phyloP scores from a whole-genome alignment of 2,113 vertebrate species.

The Nesoenas mayeri region DNA sequence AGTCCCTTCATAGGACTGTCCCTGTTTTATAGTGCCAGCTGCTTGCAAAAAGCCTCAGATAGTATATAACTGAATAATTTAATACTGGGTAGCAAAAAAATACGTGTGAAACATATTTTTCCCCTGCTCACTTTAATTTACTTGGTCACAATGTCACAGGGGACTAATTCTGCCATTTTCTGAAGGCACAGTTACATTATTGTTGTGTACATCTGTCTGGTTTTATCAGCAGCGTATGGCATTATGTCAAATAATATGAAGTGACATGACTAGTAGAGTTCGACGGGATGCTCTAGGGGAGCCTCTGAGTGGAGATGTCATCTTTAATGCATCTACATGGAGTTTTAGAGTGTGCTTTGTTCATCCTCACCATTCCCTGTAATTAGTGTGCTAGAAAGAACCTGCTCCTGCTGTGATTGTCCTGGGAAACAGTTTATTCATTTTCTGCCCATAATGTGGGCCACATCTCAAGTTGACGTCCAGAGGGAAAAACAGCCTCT shows the following conservation, averaged over 20 bases:
- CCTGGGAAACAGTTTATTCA: neutral
- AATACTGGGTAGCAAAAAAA: neutral
- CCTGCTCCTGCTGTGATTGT: neutral
- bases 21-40: neutral
- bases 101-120: neutral
- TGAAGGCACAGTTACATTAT: conserved; percentile 2
- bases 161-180: conserved; percentile 51
- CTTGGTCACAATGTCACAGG: conserved; percentile 31
- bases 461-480: neutral
- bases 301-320: conserved; percentile 29
- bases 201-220: conserved; percentile 13
- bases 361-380: neutral
- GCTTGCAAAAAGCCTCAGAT: neutral
- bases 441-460: neutral
- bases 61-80: neutral
- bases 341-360: conserved; percentile 14
- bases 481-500: neutral
- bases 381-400: neutral
- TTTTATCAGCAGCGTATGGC: neutral
- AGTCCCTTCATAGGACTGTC: neutral
- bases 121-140: neutral
- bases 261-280: conserved; percentile 3
- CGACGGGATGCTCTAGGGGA: neutral
- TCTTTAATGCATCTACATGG: conserved; percentile 17
- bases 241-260: conserved; percentile 17